phyloP scores from a whole-genome alignment of 2,113 vertebrate genomes.

The Labeo catla region DNA sequence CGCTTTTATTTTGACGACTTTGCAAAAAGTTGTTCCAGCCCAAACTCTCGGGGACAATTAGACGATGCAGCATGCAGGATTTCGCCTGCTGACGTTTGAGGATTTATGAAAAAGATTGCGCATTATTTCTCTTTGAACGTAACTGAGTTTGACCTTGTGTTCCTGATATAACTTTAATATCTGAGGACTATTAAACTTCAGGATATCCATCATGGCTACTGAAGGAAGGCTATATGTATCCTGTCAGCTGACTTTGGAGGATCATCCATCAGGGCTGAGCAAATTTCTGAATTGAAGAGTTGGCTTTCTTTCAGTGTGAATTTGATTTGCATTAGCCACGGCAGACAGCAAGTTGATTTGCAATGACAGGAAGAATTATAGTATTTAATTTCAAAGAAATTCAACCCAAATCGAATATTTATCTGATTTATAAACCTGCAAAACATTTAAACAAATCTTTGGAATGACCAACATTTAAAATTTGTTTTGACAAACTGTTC shows the following conservation, averaged over 20 bases:
- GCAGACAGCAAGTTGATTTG: not conserved
- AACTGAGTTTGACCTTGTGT: not conserved
- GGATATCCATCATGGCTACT: not conserved
- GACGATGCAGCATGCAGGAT: not conserved
- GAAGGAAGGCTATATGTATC: not conserved
- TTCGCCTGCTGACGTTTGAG: not conserved
- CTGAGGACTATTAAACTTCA: not conserved
- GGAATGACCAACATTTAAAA: not conserved
- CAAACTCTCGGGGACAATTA: conserved; percentile 24
- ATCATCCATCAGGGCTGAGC: not conserved
- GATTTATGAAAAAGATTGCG: not conserved
- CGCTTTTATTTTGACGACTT: conserved; percentile 41
- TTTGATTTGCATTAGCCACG: not conserved
- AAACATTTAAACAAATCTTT: not conserved
- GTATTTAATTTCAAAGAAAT: not conserved
- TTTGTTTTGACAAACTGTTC: not conserved
- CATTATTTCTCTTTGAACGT: not conserved
- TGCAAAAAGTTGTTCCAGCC: conserved; percentile 49
- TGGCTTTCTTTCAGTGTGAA: not conserved
- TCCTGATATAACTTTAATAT: conserved; percentile 32
- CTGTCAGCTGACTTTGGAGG: not conserved
- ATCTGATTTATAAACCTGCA: not conserved
- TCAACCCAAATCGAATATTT: not conserved
- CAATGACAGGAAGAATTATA: not conserved
- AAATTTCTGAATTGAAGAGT: not conserved